These are phyloP conservation scores for Mnemiopsis leidyi DNA, from an alignment of 37 sponge, comb jelly and placozoan genomes.

Conservation along the genomic window DNA sequence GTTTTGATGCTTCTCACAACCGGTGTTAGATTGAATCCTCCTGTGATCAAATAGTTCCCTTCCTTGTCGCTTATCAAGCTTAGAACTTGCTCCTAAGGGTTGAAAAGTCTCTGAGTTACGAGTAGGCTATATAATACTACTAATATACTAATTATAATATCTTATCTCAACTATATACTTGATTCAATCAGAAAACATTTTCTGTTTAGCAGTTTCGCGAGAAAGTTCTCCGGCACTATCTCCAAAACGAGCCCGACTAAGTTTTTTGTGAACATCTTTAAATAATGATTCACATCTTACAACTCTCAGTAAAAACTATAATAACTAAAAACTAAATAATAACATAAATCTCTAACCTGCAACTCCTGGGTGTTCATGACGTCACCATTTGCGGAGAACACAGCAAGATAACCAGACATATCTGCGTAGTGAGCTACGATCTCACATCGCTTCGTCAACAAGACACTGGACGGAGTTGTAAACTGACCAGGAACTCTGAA, in stretches of 20 bases:
- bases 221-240: too few relatives aligned
- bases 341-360: conserved; percentile 49
- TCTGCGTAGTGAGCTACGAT: conserved; percentile 79
- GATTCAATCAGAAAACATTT: too few relatives aligned
- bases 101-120: too few relatives aligned
- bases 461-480: conserved; percentile 61
- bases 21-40: conserved; percentile 52
- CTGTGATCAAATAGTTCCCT: conserved; percentile 45
- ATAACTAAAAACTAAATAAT: not conserved
- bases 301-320: too few relatives aligned
- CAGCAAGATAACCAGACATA: conserved; percentile 74
- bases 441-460: conserved; percentile 58
- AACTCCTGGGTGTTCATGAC: conserved; percentile 12
- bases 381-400: conserved; percentile 77
- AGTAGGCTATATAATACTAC: too few relatives aligned
- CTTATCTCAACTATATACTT: too few relatives aligned
- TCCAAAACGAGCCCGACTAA: too few relatives aligned
- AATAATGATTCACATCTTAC: too few relatives aligned
- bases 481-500: conserved; percentile 69
- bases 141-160: too few relatives aligned
- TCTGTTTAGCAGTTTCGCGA: too few relatives aligned
- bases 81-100: conserved; percentile 60
- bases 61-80: conserved; percentile 26
- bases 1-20: not conserved
- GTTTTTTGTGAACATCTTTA: too few relatives aligned